phyloP scores from a whole-genome alignment of 2,888 invertebrate species.

The Druceiella hillmani region DNA sequence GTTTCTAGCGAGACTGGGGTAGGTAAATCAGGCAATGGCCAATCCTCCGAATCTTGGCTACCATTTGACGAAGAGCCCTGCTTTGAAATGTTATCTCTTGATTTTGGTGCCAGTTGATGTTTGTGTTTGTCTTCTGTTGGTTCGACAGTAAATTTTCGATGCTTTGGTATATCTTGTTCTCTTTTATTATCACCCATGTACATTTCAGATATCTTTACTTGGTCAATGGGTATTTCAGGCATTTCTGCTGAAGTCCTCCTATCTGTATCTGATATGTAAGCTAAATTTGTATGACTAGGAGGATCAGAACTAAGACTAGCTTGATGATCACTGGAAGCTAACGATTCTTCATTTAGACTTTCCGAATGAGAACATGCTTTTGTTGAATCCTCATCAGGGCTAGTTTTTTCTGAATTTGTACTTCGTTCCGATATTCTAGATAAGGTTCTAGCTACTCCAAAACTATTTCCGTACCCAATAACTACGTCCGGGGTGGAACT shows the following conservation, averaged over 20 bases:
- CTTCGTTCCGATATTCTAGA: constrained; percentile 85
- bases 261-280: constrained; percentile 75
- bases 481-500: constrained; percentile 62
- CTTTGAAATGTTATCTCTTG: constrained; percentile 27
- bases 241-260: constrained; percentile 78
- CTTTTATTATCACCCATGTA: constrained; percentile 51
- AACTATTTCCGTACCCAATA: constrained; percentile 66
- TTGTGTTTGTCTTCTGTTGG: constrained; percentile 34
- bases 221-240: constrained; percentile 78
- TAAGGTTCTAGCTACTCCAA: constrained; percentile 69
- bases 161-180: constrained; percentile 39
- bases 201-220: constrained; percentile 54
- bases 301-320: constrained; percentile 82
- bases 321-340: constrained; percentile 80
- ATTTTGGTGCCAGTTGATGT: background rate
- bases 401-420: constrained; percentile 83
- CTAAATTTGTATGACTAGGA: constrained; percentile 65
- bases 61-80: constrained; percentile 48
- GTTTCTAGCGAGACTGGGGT: constrained; percentile 40
- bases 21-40: constrained; percentile 70
- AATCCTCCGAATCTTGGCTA: constrained; percentile 71
- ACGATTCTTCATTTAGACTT: constrained; percentile 78
- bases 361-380: constrained; percentile 81
- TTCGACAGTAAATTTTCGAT: constrained; percentile 35
- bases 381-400: constrained; percentile 80